Conservation (phyloP, 2,888 invertebrate species). For the Dastarcus helophoroides region DNA sequence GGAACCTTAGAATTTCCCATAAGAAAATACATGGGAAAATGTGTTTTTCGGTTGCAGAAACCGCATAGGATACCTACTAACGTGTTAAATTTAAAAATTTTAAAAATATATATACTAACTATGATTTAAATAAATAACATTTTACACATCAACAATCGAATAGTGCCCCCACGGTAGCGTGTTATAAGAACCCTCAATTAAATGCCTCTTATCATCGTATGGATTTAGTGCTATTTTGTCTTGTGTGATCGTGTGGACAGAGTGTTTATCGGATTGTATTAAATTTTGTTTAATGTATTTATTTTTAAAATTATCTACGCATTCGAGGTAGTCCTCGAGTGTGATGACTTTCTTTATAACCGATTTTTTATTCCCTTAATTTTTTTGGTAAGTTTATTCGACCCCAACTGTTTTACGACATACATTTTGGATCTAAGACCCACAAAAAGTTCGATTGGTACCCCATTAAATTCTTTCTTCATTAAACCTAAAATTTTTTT, state of each 20-base stretch:
- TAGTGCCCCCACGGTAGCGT: constrained; percentile 2
- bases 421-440: constrained; percentile 3
- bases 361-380: neutral
- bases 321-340: constrained; percentile 1
- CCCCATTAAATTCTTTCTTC: constrained; percentile 1
- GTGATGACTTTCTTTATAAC: neutral
- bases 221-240: constrained; percentile 1
- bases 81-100: too few relatives aligned
- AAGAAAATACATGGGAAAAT: too few relatives aligned
- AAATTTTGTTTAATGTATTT: neutral
- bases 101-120: too few relatives aligned
- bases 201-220: neutral
- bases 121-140: too few relatives aligned
- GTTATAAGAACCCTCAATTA: neutral
- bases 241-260: neutral
- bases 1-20: too few relatives aligned
- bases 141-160: neutral
- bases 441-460: neutral
- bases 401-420: neutral
- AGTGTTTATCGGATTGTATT: neutral
- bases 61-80: too few relatives aligned
- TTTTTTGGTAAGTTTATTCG: neutral
- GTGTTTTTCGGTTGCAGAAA: too few relatives aligned
- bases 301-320: neutral
- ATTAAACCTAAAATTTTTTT: constrained; percentile 20